phyloP scores from a whole-genome alignment of 2,113 vertebrate species.

The Daubentonia madagascariensis region DNA sequence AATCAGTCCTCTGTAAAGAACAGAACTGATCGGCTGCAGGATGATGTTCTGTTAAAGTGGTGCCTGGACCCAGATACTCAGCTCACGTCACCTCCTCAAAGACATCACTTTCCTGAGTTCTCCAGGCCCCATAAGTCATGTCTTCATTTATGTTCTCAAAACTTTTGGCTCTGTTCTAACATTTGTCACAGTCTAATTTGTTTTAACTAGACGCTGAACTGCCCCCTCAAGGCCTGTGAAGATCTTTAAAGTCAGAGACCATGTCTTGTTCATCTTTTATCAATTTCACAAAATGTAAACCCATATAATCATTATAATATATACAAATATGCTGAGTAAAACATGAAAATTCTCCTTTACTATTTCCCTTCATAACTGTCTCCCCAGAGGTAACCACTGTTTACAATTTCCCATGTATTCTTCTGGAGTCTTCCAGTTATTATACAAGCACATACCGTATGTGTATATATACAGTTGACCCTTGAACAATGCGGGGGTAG shows the following conservation, averaged over 20 bases:
- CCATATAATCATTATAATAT: neutral
- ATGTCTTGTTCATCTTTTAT: neutral
- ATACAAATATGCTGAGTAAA: neutral
- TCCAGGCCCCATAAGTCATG: neutral
- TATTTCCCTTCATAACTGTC: neutral
- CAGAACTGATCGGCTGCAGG: fast-evolving
- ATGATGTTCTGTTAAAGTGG: neutral
- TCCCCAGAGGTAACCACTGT: neutral
- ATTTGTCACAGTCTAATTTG: neutral
- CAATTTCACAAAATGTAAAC: neutral
- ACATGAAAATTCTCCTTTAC: neutral
- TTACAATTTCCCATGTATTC: neutral
- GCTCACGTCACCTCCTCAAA: fast-evolving
- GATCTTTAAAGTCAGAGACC: neutral
- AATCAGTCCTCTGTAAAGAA: neutral
- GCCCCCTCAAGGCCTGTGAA: neutral
- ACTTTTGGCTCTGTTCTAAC: neutral
- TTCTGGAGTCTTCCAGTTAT: neutral
- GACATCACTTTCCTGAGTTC: neutral
- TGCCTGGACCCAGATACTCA: neutral
- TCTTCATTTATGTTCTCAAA: neutral
- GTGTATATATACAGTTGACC: neutral
- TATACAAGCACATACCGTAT: neutral
- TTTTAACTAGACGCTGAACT: neutral
- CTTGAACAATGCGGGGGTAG: too few species aligned